Evolutionary conservation across 1,140 invertebrate genomes (phyloP).

Genomic region (Plutomurus gul): DNA sequence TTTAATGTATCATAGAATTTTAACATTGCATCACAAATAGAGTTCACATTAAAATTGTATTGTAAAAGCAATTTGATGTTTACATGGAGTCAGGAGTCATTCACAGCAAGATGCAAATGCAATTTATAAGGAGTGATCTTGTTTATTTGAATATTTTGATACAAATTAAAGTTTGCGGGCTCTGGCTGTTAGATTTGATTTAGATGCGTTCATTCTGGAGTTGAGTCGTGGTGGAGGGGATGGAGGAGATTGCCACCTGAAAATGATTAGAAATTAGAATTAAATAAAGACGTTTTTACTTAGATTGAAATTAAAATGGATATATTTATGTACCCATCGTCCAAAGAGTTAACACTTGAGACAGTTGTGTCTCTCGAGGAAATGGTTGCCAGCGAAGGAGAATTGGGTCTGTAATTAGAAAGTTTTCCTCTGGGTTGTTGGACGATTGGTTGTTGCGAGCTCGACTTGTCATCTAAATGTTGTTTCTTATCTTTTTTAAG

Average conservation of each 20-base stretch:
- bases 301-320: not conserved
- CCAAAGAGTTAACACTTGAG: slow-evolving; percentile 52
- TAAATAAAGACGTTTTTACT: not conserved
- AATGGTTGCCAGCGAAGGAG: slow-evolving; percentile 52
- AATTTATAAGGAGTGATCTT: too few species aligned
- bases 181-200: slow-evolving; percentile 41
- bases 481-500: slow-evolving; percentile 42
- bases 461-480: slow-evolving; percentile 23
- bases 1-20: too few species aligned
- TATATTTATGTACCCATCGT: slow-evolving; percentile 44
- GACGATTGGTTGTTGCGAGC: slow-evolving; percentile 35
- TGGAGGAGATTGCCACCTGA: slow-evolving; percentile 53
- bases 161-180: slow-evolving; percentile 47
- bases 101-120: too few species aligned
- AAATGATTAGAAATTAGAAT: slow-evolving; percentile 14
- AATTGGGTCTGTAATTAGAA: slow-evolving; percentile 42
- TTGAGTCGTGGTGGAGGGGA: slow-evolving; percentile 49
- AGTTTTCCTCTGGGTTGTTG: slow-evolving; percentile 52
- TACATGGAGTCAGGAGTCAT: too few species aligned
- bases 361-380: slow-evolving; percentile 53
- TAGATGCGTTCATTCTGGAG: slow-evolving; percentile 47
- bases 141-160: too few species aligned
- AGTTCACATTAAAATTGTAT: too few species aligned
- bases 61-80: too few species aligned
- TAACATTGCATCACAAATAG: too few species aligned